Evolutionary conservation across 2,888 invertebrate species (phyloP).

Genomic region (Thyatira batis): DNA sequence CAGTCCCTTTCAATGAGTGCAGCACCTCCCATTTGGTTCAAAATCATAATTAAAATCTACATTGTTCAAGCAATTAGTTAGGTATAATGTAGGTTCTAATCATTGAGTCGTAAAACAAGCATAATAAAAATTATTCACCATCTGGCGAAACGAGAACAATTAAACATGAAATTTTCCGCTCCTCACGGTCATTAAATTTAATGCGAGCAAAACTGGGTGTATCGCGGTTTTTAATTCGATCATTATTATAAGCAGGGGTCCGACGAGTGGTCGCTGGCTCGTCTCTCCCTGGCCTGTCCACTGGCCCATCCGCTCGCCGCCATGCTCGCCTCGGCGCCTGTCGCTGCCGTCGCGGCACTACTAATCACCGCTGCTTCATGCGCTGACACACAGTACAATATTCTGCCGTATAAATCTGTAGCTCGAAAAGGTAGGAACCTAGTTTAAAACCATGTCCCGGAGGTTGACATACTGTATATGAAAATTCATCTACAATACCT

Average conservation of each 20-base stretch:
- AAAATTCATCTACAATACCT: no score
- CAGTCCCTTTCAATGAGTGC: no score
- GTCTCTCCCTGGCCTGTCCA: no score
- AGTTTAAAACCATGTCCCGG: no score
- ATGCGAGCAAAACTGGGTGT: neutral
- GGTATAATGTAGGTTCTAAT: slow-evolving; percentile 8
- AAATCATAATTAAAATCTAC: neutral
- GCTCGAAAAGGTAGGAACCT: neutral
- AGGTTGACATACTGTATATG: no score
- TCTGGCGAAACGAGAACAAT: neutral
- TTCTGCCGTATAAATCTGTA: neutral
- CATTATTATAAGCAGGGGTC: neutral
- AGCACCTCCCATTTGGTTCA: no score
- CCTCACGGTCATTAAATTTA: neutral
- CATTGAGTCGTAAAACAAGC: neutral
- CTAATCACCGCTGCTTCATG: neutral
- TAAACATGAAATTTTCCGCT: slow-evolving; percentile 2
- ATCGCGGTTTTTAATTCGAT: neutral
- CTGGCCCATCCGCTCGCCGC: neutral
- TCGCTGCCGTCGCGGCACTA: neutral
- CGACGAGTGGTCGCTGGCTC: neutral
- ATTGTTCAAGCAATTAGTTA: neutral
- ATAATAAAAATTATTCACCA: neutral
- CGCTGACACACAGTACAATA: neutral
- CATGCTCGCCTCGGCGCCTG: neutral